Percentiles rank a stretch among this genome's conserved stretches.
Conservation (phyloP, 2,888 invertebrate genomes). For the Globia sparganii region DNA sequence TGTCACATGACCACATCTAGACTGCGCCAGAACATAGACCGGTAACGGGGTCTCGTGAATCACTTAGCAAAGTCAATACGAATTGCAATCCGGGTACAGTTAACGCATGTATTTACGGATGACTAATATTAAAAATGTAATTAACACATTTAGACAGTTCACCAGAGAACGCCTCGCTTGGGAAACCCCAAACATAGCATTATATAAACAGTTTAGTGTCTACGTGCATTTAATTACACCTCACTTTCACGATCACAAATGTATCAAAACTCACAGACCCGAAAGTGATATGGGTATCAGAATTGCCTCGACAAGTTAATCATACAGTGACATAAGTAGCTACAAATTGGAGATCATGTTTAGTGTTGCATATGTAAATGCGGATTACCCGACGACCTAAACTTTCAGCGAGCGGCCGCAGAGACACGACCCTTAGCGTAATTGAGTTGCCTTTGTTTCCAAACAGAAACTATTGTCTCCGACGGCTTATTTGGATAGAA, state of each 20-base stretch:
- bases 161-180: background rate
- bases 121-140: slow-evolving; percentile 7
- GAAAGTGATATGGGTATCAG: slow-evolving; percentile 26
- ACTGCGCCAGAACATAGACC: slow-evolving; percentile 31
- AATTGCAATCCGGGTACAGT: slow-evolving; percentile 50
- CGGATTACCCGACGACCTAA: slow-evolving; percentile 29
- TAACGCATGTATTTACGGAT: slow-evolving; percentile 39
- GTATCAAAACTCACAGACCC: background rate
- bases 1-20: slow-evolving; percentile 41
- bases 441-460: slow-evolving; percentile 58
- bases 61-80: slow-evolving; percentile 30
- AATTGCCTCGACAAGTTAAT: slow-evolving; percentile 29
- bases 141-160: background rate
- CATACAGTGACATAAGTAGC: slow-evolving; percentile 19
- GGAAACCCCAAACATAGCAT: background rate
- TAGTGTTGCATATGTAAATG: slow-evolving; percentile 52
- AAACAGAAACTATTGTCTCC: slow-evolving; percentile 44
- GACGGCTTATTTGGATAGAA: slow-evolving; percentile 33
- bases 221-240: background rate
- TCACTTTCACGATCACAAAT: slow-evolving; percentile 13
- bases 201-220: slow-evolving; percentile 6
- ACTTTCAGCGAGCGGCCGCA: slow-evolving; percentile 27
- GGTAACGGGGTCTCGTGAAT: slow-evolving; percentile 59
- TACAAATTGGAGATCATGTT: slow-evolving; percentile 45
- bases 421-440: slow-evolving; percentile 30